Evolutionary conservation across 2,113 vertebrate species (phyloP).

Genomic region (Kobus ellipsiprymnus): DNA sequence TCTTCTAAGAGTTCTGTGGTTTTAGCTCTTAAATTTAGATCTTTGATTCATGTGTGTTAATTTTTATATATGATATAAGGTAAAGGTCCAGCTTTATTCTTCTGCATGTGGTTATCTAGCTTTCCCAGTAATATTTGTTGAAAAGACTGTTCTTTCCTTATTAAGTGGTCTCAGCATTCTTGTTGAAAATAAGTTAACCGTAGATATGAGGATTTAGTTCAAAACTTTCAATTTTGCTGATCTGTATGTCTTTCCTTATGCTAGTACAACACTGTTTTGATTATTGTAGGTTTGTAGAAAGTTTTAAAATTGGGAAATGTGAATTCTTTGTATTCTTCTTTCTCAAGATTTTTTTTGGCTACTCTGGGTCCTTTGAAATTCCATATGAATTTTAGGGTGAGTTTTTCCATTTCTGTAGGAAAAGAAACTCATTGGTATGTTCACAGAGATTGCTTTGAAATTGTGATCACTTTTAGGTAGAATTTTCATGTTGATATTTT

Average conservation of each 20-base stretch:
- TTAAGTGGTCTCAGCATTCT: background rate
- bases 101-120: background rate
- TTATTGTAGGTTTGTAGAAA: background rate
- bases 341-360: background rate
- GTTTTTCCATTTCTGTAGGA: background rate
- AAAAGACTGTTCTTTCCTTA: background rate
- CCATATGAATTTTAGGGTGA: background rate
- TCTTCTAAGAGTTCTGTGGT: background rate
- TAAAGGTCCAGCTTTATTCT: background rate
- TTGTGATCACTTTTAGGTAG: background rate
- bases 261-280: background rate
- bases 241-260: background rate
- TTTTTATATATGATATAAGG: background rate
- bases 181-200: background rate
- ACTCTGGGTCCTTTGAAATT: background rate
- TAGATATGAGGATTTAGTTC: background rate
- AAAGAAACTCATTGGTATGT: background rate
- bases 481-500: background rate
- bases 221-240: background rate
- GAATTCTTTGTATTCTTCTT: background rate
- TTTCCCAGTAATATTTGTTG: background rate
- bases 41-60: background rate
- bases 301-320: background rate
- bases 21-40: slow-evolving; percentile 1
- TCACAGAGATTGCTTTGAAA: background rate